Conservation (phyloP, 2,797 vertebrate species). For the Meriones psammophilus region DNA sequence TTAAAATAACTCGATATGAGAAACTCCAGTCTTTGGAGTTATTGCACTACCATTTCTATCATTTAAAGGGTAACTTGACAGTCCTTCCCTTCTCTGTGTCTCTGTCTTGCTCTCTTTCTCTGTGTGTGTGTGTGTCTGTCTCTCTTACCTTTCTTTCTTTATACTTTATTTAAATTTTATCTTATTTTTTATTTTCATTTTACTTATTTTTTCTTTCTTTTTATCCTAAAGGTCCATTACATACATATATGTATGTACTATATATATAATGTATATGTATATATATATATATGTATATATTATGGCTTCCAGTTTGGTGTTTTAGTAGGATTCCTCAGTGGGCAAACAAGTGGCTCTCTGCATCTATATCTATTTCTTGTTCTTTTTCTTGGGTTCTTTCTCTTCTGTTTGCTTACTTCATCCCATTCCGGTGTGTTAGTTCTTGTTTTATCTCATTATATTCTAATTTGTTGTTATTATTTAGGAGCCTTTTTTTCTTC, state of each 20-base stretch:
- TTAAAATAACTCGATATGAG: conserved; percentile 3
- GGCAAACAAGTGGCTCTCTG: accelerated
- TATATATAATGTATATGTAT: neutral
- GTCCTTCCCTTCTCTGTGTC: neutral
- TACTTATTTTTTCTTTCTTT: neutral
- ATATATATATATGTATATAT: neutral
- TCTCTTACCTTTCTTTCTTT: neutral
- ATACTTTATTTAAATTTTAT: neutral
- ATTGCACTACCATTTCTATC: neutral
- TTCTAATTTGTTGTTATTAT: neutral
- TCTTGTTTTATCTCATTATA: neutral
- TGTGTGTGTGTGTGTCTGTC: too few species aligned
- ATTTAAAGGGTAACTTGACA: neutral
- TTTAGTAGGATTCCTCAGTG: too few species aligned
- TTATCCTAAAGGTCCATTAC: neutral
- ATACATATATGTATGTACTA: neutral
- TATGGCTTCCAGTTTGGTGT: neutral
- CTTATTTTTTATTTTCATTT: neutral
- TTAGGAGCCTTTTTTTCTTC: neutral
- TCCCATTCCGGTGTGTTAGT: neutral
- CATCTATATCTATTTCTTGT: neutral
- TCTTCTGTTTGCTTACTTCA: neutral
- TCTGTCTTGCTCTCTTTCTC: too few species aligned
- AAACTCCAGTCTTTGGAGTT: neutral
- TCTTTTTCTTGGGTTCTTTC: neutral